Base-by-base conservation (phyloP, 2,113 vertebrate species). In the Ondatra zibethicus region DNA sequence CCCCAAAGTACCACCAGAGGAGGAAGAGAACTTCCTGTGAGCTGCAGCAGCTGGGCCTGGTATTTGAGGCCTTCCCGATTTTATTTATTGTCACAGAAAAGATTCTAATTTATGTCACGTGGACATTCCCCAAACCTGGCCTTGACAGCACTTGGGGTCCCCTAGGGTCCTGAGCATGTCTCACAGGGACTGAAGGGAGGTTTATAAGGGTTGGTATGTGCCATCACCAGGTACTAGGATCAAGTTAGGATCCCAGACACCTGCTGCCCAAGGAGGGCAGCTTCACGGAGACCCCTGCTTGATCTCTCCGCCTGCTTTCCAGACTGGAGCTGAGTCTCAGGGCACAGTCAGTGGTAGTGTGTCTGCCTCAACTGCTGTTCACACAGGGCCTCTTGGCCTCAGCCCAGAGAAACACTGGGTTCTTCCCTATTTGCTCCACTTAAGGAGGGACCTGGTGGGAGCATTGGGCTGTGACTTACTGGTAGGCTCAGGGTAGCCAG, bases 1-100 rank as follows among this genome's bases (percentile, higher is more conserved):
- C 47, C 58, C 73, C 21, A 12, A 92, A 3, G 72, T 92, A 63
- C 93, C 5, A 2, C 19, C 88, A 3, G 94, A 91, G 65, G 78
- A 96, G 68, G 91, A 97, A 42, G 94, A 97, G 91, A 97, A 97
- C 90, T 98, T 96, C 58, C 78, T 98, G 75, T 98, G 98, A 97
- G 86, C 90, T 27, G 91, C 77, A 14, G 80, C 80, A 3, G 27
- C 50, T 66, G 73, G 66, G 70, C 93, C 94, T 80, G 91, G 88
- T 16, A 45, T 75, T 61, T 52, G 63, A 70, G 75, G 76, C 58
- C 68, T 12, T 13, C 61, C 55, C 63, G 4, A 4, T 55, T 81
- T 92, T 96, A 98, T 98, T 98, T 98, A 97, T 98, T 97, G 90
- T 75, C 70, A 61, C 84, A 89, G 95, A 91, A 72, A 73, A 95